Evolutionary conservation across 2,113 vertebrate genomes (phyloP), one percentile per base, ranked within the genome.

Genomic region (Rhinolophus sinicus): DNA sequence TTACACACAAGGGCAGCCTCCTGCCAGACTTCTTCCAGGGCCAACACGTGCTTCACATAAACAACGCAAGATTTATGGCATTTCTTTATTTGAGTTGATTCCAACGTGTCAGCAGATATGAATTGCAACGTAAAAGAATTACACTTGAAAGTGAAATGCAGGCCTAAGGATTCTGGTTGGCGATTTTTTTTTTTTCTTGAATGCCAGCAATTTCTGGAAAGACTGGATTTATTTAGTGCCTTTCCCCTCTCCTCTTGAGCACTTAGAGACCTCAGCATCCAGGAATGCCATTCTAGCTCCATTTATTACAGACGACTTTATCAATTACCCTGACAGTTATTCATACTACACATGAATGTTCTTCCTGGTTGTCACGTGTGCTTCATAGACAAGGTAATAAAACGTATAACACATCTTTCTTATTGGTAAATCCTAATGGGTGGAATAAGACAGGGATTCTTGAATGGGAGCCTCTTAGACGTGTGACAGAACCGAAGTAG

Each of bases 81-180:
- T 44, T 75, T 73, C 35, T 96, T 94, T 95, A 97, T 96, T 95
- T 89, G 91, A 95, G 78, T 94, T 97, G 96, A 97, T 94, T 97
- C 95, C 89, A 97, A 38, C 92, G 69, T 97, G 95, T 96, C 96
- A 87, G 89, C 90, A 90, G 86, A 93, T 95, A 98, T 94, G 92
- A 97, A 97, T 69, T 97, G 95, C 83, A 93, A 96, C 89, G 60
- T 95, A 92, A 98, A 97, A 97, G 94, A 98, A 97, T 96, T 96
- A 96, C 38, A 90, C 90, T 95, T 96, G 90, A 95, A 96, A 96
- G 95, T 96, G 92, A 95, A 97, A 97, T 60, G 93, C 94, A 93
- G 84, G 89, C 65, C 95, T 93, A 78, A 67, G 80, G 89, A 95
- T 97, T 86, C 77, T 70, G 64, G 86, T 91, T 96, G 77, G 94